phyloP scores from a whole-genome alignment of 1,140 invertebrate species.

The Anastatus disparis region DNA sequence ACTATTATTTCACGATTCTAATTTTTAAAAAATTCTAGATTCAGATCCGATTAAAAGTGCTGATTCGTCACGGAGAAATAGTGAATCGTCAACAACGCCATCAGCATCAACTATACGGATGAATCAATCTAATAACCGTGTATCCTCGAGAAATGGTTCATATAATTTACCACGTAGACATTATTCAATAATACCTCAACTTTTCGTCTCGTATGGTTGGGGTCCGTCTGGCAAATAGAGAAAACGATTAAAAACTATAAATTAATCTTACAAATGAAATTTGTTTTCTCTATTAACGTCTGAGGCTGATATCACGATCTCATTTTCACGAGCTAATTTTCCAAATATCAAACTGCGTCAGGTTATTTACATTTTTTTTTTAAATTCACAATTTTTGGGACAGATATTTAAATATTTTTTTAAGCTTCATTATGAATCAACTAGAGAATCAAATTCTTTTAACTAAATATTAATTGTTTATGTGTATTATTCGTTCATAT shows the following conservation, averaged over 20 bases:
- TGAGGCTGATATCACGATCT: slow-evolving; percentile 7
- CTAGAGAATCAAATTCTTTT: too few species aligned
- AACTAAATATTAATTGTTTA: too few species aligned
- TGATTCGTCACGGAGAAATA: neutral
- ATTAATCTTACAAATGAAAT: too few species aligned
- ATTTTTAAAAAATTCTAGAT: too few species aligned
- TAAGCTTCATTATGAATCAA: too few species aligned
- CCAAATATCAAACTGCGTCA: neutral
- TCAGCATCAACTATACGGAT: neutral
- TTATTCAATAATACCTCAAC: slow-evolving; percentile 66
- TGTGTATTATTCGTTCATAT: too few species aligned
- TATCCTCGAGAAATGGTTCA: slow-evolving; percentile 45
- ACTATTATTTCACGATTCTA: too few species aligned
- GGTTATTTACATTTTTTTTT: neutral
- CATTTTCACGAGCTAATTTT: neutral
- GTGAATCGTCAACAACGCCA: neutral
- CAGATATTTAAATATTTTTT: too few species aligned
- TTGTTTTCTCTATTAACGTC: neutral
- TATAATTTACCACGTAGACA: slow-evolving; percentile 50
- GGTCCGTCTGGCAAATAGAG: slow-evolving; percentile 60
- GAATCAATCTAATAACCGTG: slow-evolving; percentile 44
- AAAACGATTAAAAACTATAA: too few species aligned
- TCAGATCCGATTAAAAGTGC: neutral
- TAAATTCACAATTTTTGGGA: too few species aligned
- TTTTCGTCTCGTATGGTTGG: slow-evolving; percentile 69